Conservation (phyloP, 2,888 invertebrate species). For the Achlya flavicornis region DNA sequence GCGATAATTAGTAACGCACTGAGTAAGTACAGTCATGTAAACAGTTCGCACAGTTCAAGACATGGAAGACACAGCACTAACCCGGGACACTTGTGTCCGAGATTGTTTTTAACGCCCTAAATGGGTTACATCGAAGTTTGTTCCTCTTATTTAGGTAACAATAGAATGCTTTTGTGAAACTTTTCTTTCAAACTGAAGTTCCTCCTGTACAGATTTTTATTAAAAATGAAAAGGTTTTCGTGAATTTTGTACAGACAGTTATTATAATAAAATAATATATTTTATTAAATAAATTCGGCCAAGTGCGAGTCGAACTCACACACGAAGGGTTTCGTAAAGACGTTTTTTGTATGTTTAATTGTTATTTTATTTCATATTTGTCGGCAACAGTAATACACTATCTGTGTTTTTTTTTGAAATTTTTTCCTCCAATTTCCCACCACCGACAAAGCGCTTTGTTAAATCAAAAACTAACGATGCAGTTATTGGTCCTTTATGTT, state of each 20-base stretch:
- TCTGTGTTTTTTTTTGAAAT: too few species aligned
- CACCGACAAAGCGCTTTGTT: too few species aligned
- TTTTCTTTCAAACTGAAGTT: constrained; percentile 28
- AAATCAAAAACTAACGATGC: too few species aligned
- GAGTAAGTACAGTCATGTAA: constrained; percentile 34
- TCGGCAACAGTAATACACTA: too few species aligned
- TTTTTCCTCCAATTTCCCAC: too few species aligned
- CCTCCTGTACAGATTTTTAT: constrained; percentile 24
- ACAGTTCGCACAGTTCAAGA: constrained; percentile 36
- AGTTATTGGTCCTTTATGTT: too few species aligned
- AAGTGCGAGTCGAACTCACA: too few species aligned
- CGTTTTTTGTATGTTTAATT: too few species aligned
- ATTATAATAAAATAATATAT: too few species aligned
- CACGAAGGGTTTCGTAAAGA: too few species aligned
- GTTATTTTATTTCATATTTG: too few species aligned
- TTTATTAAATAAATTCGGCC: too few species aligned
- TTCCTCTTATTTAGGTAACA: constrained; percentile 32
- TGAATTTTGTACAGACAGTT: background rate
- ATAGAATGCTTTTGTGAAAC: constrained; percentile 34
- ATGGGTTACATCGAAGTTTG: constrained; percentile 63
- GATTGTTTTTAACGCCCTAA: constrained; percentile 70
- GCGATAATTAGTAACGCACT: background rate
- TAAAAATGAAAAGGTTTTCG: background rate
- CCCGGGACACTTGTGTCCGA: constrained; percentile 55
- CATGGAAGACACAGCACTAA: constrained; percentile 47